Evolutionary conservation across 2,888 invertebrate genomes (phyloP), one percentile per base, ranked within the genome.

Genomic region (Nebria salina): DNA sequence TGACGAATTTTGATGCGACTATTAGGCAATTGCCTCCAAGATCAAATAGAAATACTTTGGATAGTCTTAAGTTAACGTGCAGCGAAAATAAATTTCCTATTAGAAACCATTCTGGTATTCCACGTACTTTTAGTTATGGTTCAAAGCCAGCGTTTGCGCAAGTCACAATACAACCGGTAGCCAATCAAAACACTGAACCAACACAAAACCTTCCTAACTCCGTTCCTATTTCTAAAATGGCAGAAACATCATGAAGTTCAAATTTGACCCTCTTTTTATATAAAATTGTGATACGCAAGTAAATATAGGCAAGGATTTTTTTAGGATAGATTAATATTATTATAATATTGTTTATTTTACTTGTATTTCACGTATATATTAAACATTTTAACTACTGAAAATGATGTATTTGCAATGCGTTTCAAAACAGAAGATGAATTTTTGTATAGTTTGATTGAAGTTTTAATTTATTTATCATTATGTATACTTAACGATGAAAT

Each of bases 31-130:
- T 13, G 8, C 43, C 68, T 66, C 68, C 79, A 65, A 80, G 72
- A 80, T 64, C 86, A 34, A 86, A 86, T 72, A 86, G 88, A 77
- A 88, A 87, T 85, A 88, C 87, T 54, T 85, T 89, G 83, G 88
- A 89, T 84, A 87, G 88, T 83, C 86, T 92, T 84, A 91, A 90
- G 86, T 88, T 92, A 83, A 91, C 91, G 83, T 92, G 91, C 86
- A 91, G 91, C 84, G 91, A 91, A 84, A 92, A 92, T 86, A 92
- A 91, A 87, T 92, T 92, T 88, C 92, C 92, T 83, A 91, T 92
- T 83, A 90, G 88, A 82, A 88, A 89, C 84, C 87, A 89, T 74
- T 81, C 83, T 54, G 73, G 68, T 72, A 79, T 79, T 26, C 25
- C 34, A 20, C 79, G 79, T 0, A 72, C 80, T 0, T 80, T 72